Evolutionary conservation across 2,888 invertebrate species (phyloP), one percentile per base, ranked within the genome.

Genomic region (Aphelenchoides bicaudatus): DNA sequence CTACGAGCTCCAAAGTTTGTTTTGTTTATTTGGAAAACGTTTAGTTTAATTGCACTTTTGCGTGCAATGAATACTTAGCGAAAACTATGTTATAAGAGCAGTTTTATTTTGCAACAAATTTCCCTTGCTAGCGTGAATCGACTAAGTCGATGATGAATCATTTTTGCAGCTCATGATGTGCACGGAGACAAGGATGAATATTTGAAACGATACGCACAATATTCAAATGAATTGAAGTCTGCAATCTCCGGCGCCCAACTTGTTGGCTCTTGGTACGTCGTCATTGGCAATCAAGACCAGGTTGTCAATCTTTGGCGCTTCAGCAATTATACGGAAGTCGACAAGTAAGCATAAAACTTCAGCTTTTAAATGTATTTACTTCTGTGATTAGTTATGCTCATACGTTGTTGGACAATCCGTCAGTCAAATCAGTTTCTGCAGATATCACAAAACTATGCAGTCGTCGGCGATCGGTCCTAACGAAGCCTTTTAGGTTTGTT

Each of bases 261-360:
- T 70, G 88, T 92, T 27, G 96, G 90, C 56, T 94, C 94, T 74
- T 98, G 93, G 91, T 89, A 88, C 0, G 94, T 94, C 1, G 56
- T 67, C 54, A 90, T 91, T 37, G 98, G 98, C 31, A 94, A 96
- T 79, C 88, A 94, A 84, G 96, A 98, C 83, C 96, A 98, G 82
- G 91, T 83, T 27, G 83, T 98, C 61, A 94, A 98, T 81, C 84
- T 98, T 56, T 96, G 94, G 94, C 87, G 88, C 77, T 93, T 91
- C 80, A 88, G 87, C 10, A 91, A 92, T 49, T 96, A 70, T 61
- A 64, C 64, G 38, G 74, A 75, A 58, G 68, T 76, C 28, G 87
- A 88, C 81, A 80, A 85, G 78, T 89, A 88, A 81, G 75, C 73
- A 10, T 34, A 34, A 10, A 34, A 10, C 10, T 10, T 34, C 34